phyloP scores from a whole-genome alignment of 2,888 invertebrate genomes.

The Lucinisca nassula region DNA sequence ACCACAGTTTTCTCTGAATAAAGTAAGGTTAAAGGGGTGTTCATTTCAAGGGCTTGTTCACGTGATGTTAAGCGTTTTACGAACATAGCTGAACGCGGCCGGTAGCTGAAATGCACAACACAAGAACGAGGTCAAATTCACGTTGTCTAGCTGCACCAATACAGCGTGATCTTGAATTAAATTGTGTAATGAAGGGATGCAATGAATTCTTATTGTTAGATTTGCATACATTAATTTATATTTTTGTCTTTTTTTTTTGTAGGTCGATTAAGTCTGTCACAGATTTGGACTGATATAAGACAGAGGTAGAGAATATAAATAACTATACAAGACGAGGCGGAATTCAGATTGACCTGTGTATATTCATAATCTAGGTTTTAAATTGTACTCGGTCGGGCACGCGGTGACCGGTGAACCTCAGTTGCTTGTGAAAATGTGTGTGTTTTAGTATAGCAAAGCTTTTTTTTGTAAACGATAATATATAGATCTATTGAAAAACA shows the following conservation, averaged over 20 bases:
- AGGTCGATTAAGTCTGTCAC: neutral
- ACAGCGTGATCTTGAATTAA: too few relatives aligned
- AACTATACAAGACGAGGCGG: neutral
- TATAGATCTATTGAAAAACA: neutral
- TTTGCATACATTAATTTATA: neutral
- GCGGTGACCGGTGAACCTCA: neutral
- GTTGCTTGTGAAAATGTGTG: neutral
- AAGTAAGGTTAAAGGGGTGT: too few relatives aligned
- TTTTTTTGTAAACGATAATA: neutral
- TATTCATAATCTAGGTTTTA: neutral
- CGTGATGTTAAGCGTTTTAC: too few relatives aligned
- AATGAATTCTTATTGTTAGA: neutral
- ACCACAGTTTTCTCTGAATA: too few relatives aligned
- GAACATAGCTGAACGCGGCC: too few relatives aligned
- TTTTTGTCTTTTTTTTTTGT: neutral
- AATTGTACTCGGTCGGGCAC: neutral
- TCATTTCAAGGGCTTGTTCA: too few relatives aligned
- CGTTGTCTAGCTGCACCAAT: too few relatives aligned
- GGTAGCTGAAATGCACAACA: too few relatives aligned
- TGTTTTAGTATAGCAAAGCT: neutral
- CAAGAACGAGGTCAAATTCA: too few relatives aligned
- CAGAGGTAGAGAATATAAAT: neutral
- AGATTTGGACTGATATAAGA: neutral
- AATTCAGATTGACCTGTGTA: neutral
- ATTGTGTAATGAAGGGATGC: neutral